Evolutionary conservation across 2,888 invertebrate species (phyloP).

Genomic region (Phaedon cochleariae): DNA sequence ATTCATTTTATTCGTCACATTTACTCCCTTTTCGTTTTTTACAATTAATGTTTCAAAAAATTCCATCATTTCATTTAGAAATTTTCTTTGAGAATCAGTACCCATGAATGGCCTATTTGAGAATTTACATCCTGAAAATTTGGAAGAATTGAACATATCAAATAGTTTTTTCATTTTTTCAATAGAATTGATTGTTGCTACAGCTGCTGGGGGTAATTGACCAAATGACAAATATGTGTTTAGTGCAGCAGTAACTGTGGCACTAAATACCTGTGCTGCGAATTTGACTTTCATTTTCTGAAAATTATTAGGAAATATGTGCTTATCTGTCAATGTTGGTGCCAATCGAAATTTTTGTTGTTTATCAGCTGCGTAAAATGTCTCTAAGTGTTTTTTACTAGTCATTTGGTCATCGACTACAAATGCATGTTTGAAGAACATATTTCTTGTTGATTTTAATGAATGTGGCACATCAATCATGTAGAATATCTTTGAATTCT

Average conservation of each 20-base stretch:
- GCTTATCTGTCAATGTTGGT: slow-evolving; percentile 38
- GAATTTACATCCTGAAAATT: background rate
- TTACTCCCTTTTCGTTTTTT: slow-evolving; percentile 8
- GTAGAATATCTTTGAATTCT: background rate
- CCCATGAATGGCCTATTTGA: slow-evolving; percentile 25
- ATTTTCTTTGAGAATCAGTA: slow-evolving; percentile 21
- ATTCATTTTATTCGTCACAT: slow-evolving; percentile 25
- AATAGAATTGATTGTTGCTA: slow-evolving; percentile 25
- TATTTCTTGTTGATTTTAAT: slow-evolving; percentile 13
- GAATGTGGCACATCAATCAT: slow-evolving; percentile 9
- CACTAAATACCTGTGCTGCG: slow-evolving; percentile 38
- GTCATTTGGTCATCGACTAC: background rate
- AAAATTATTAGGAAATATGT: slow-evolving; percentile 37
- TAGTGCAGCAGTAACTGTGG: slow-evolving; percentile 33
- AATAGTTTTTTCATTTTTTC: slow-evolving; percentile 31
- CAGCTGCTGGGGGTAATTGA: slow-evolving; percentile 21
- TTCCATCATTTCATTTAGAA: slow-evolving; percentile 19
- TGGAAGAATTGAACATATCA: slow-evolving; percentile 33
- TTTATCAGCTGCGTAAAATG: slow-evolving; percentile 34
- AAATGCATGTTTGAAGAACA: slow-evolving; percentile 10
- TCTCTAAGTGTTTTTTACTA: slow-evolving; percentile 31
- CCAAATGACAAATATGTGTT: slow-evolving; percentile 25
- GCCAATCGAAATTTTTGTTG: slow-evolving; percentile 22
- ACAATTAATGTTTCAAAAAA: slow-evolving; percentile 2
- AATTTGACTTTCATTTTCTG: slow-evolving; percentile 30